phyloP scores from a whole-genome alignment of 2,888 invertebrate genomes.

The Sinotaia quadrata region DNA sequence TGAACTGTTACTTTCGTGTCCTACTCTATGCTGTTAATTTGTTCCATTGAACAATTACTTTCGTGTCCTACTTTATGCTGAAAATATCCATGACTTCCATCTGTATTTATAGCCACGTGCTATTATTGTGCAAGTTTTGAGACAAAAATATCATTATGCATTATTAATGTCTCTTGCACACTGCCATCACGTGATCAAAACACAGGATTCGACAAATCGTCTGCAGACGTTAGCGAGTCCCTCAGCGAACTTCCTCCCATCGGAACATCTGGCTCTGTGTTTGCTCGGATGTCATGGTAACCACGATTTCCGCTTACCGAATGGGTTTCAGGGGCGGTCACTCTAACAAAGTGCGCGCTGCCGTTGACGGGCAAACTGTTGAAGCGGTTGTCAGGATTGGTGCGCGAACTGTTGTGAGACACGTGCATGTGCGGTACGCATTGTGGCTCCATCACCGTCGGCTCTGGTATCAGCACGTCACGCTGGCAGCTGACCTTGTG shows the following conservation, averaged over 20 bases:
- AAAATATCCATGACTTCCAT: not conserved
- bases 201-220: not conserved
- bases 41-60: too few relatives aligned
- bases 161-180: too few relatives aligned
- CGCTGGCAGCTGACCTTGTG: conserved; percentile 31
- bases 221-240: not conserved
- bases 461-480: not conserved
- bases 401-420: too few relatives aligned
- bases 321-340: not conserved
- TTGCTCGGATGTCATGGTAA: not conserved
- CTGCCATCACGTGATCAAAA: not conserved
- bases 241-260: conserved; percentile 3
- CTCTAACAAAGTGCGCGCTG: not conserved
- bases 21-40: too few relatives aligned
- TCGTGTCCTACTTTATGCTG: too few relatives aligned
- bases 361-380: not conserved
- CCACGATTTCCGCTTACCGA: not conserved
- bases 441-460: not conserved
- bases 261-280: conserved; percentile 3
- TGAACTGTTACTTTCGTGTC: too few relatives aligned
- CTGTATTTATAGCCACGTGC: not conserved
- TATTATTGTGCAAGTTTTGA: not conserved
- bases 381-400: not conserved
- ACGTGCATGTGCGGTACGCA: not conserved
- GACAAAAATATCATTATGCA: not conserved